Conservation (phyloP, 2,888 invertebrate genomes). For the Dexiosoma caninum region DNA sequence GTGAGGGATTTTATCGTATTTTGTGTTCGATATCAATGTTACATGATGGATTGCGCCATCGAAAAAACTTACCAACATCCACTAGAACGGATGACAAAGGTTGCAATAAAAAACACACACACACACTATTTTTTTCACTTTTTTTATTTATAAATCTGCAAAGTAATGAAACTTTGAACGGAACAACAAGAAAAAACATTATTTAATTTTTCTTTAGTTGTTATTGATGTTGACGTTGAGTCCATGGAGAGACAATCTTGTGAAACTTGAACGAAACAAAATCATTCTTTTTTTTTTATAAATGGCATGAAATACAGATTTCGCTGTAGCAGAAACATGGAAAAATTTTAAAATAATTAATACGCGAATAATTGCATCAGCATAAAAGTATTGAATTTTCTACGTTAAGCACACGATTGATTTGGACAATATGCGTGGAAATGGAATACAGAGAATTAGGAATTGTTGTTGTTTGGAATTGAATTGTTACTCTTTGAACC, state of each 20-base stretch:
- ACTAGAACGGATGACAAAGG: conserved; percentile 32
- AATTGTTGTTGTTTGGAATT: not conserved
- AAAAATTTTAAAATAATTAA: not conserved
- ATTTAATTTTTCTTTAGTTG: not conserved
- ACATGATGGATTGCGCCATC: conserved; percentile 4
- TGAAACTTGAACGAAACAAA: not conserved
- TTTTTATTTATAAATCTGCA: not conserved
- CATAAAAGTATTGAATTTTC: too few species aligned
- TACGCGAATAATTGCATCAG: too few species aligned
- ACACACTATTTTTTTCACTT: too few species aligned
- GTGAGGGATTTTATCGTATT: not conserved
- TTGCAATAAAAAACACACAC: conserved; percentile 17
- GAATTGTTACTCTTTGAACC: not conserved
- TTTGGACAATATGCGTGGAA: not conserved
- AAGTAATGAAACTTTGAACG: not conserved
- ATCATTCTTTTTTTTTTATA: not conserved
- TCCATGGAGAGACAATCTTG: not conserved
- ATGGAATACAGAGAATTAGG: not conserved
- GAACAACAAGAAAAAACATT: not conserved
- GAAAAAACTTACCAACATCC: conserved; percentile 11
- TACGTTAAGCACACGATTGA: not conserved
- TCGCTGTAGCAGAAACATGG: not conserved
- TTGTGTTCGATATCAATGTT: not conserved
- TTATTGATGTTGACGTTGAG: too few species aligned
- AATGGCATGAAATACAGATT: not conserved